A percentile compares a stretch with the other conserved stretches of the same genome.
These are phyloP conservation scores for Philopotamus ludificatus DNA, from an alignment of 1,140 invertebrate species.

Conservation along the genomic window DNA sequence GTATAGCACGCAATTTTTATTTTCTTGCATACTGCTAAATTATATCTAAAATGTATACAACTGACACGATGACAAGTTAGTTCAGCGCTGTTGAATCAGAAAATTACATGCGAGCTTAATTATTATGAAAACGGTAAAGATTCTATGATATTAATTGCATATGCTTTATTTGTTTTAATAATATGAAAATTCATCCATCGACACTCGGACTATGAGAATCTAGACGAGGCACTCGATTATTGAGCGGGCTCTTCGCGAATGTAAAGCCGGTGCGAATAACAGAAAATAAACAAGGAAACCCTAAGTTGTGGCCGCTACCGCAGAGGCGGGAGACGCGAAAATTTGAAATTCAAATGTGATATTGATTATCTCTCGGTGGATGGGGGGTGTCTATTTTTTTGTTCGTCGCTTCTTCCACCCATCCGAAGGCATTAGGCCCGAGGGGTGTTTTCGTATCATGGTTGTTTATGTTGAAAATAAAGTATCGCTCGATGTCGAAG, in stretches of 20 bases:
- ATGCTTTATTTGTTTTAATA: too few species aligned
- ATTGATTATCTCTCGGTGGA: constrained; percentile 34
- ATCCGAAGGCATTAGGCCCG: constrained; percentile 12
- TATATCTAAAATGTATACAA: too few species aligned
- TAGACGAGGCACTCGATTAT: neutral
- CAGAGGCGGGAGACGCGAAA: constrained; percentile 13
- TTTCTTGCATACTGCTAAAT: too few species aligned
- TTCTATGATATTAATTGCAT: too few species aligned
- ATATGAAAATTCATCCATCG: too few species aligned
- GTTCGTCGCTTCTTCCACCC: neutral
- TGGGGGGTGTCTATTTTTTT: constrained; percentile 16
- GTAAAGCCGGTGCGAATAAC: constrained; percentile 28
- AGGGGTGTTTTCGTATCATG: constrained; percentile 20
- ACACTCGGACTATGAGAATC: too few species aligned
- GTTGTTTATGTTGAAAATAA: constrained; percentile 36
- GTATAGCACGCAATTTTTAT: too few species aligned
- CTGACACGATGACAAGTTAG: neutral
- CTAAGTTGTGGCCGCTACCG: neutral
- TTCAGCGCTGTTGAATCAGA: too few species aligned
- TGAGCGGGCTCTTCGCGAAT: constrained; percentile 5
- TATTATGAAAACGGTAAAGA: too few species aligned
- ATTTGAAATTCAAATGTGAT: constrained; percentile 40
- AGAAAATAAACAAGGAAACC: constrained; percentile 29
- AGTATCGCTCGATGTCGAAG: constrained; percentile 33
- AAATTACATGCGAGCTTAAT: too few species aligned